Conservation (phyloP, 2,797 vertebrate genomes). For the Phataginus tetradactyla region DNA sequence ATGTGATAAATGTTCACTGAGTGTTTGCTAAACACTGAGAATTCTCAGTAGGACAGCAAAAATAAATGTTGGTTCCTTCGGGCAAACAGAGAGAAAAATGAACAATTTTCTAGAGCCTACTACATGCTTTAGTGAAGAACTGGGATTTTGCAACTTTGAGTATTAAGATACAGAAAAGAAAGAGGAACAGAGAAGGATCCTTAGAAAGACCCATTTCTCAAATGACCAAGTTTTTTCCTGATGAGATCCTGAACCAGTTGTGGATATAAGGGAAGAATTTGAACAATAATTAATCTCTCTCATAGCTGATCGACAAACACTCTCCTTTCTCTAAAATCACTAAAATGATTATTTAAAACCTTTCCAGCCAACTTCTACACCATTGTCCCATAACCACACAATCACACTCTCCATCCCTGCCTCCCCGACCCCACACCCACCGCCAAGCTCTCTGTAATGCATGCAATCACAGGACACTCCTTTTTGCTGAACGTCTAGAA, state of each 20-base stretch:
- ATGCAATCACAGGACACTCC: too few relatives aligned
- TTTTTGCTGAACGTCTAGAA: rapidly evolving
- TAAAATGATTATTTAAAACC: not conserved
- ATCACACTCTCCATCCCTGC: rapidly evolving
- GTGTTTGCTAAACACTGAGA: not conserved
- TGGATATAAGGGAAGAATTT: not conserved
- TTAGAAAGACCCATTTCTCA: not conserved
- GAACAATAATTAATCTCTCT: not conserved
- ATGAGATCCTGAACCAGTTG: not conserved
- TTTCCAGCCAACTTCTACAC: not conserved
- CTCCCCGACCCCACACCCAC: too few relatives aligned
- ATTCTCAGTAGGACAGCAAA: not conserved
- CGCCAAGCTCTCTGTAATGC: rapidly evolving
- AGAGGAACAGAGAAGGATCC: rapidly evolving
- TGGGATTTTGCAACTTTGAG: not conserved
- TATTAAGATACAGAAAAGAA: not conserved
- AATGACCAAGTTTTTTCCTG: not conserved
- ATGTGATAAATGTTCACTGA: not conserved
- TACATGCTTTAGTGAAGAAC: rapidly evolving
- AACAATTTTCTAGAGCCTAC: not conserved
- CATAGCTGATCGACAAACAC: not conserved
- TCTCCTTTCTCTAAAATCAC: not conserved
- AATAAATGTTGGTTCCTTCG: not conserved
- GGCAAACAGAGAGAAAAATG: not conserved
- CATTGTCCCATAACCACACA: rapidly evolving